Conservation (phyloP, 2,888 invertebrate genomes). For the Limnephilus marmoratus region DNA sequence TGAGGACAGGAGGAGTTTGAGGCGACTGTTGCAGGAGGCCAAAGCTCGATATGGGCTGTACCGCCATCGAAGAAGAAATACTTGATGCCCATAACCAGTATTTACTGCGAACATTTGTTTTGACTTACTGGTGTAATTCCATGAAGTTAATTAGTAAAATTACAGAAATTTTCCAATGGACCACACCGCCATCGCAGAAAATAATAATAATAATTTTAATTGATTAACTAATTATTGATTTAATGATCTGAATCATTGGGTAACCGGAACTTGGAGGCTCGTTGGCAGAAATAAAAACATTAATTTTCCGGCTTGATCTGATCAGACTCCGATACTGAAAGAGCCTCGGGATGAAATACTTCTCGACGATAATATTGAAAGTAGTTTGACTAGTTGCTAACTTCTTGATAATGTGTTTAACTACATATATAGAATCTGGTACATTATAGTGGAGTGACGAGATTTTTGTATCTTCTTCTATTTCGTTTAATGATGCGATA, state of each 20-base stretch:
- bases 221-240: not conserved
- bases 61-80: no score
- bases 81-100: no score
- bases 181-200: not conserved
- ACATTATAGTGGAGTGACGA: not conserved
- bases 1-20: no score
- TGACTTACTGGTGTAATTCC: not conserved
- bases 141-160: not conserved
- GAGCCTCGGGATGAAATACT: conserved; percentile 5
- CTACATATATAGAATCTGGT: not conserved
- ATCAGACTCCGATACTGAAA: not conserved
- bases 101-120: no score
- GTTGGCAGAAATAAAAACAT: not conserved
- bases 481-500: not conserved
- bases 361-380: not conserved
- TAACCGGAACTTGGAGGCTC: not conserved
- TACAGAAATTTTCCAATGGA: not conserved
- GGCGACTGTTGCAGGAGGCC: no score
- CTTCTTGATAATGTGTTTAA: not conserved
- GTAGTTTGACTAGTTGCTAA: not conserved
- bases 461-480: not conserved
- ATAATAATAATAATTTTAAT: not conserved
- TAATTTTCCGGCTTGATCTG: conserved; percentile 6
- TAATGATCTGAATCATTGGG: not conserved
- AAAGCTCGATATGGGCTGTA: no score